Base-by-base conservation (phyloP, 2,797 vertebrate species). In the Argya squamiceps region DNA sequence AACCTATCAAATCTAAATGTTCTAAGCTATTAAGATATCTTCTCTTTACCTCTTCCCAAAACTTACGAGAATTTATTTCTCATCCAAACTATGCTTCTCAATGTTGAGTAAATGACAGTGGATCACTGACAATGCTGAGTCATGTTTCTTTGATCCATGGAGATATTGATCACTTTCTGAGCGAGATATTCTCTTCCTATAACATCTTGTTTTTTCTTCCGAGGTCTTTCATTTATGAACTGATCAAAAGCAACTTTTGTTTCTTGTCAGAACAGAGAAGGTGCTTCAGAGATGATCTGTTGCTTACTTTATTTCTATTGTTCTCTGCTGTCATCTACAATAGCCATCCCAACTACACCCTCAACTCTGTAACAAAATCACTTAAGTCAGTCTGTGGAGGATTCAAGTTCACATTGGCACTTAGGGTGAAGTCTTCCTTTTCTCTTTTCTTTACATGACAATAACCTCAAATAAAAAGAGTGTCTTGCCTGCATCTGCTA, bases 201-300 rank as follows among this genome's bases (percentile, higher is more conserved):
- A 69, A 11, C 12, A 59, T 36, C 22, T 36, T 18, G 20, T 13
- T 64, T 74, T 75, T 84, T 81, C 44, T 67, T 43, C 30, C 49
- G 68, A 89, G 32, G 27, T 68, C 17, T 83, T 64, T 60, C 23
- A 43, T 75, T 91, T 78, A 46, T 60, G 14, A 44, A n/a, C 34
- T 15, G 39, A 84, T 81, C 22, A n/a, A 84, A 74, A 81, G 3
- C 9, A 84, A 18, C 18, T 37, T 16, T 34, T 86, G 9, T 32
- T 89, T 91, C 39, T 64, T 87, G 29, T 81, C 29, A 67, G 56
- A 86, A 43, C 15, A 80, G 77, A 60, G 55, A 80, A 90, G 3
- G 15, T 86, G 32, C 32, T 87, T 79, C 16, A 69, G 46, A 65
- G 26, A 23, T 34, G 34, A 60, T 68, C 36, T 77, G 11, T 59